A percentile compares a stretch with the other conserved stretches of the same genome.
These are phyloP conservation scores for Palythoa caribaeorum DNA, from an alignment of 92 coral and sea anemone genomes.

Conservation along the genomic window DNA sequence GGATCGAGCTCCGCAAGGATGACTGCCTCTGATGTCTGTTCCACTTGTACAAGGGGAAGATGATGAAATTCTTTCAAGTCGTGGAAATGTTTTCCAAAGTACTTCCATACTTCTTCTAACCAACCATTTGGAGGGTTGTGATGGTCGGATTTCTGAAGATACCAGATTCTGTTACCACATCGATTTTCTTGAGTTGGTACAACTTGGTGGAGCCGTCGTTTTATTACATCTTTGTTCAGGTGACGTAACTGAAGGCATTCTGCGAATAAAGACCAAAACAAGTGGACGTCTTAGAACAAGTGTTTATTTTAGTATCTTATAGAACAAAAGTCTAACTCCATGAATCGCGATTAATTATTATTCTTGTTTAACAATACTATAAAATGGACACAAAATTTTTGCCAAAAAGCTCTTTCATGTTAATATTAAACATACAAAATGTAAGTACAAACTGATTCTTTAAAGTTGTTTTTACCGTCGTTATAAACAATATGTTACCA, in stretches of 20 bases:
- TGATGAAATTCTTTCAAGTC: constrained; percentile 57
- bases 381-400: neutral
- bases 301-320: too few species aligned
- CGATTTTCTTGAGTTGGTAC: constrained; percentile 60
- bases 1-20: constrained; percentile 56
- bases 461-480: too few species aligned
- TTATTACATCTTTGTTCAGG: constrained; percentile 59
- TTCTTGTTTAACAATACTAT: neutral
- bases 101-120: constrained; percentile 83
- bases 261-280: neutral
- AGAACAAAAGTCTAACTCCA: neutral
- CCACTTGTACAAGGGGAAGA: constrained; percentile 79
- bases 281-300: neutral
- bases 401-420: neutral
- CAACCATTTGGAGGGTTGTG: constrained; percentile 78
- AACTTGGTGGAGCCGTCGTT: constrained; percentile 55
- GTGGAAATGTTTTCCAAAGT: constrained; percentile 66
- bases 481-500: too few species aligned
- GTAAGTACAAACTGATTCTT: neutral
- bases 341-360: neutral
- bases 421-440: neutral
- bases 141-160: constrained; percentile 42
- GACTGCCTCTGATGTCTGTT: constrained; percentile 30
- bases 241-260: constrained; percentile 74
- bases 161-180: constrained; percentile 63